Conservation (phyloP, 1,140 invertebrate genomes). For the Drosophila mojavensis region DNA sequence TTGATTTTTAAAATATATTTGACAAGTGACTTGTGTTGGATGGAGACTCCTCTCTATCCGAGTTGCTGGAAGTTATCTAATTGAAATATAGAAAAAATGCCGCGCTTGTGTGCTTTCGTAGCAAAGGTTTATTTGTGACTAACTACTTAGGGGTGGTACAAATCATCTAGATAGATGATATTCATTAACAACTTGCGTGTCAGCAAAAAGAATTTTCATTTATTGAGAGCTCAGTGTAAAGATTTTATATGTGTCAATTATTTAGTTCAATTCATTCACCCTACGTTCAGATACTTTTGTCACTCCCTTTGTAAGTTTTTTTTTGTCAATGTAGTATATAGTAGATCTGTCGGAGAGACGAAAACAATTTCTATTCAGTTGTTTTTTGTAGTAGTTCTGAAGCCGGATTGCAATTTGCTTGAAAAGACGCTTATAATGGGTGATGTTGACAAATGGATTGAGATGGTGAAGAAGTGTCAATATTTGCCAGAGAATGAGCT, state of each 20-base stretch:
- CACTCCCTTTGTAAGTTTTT: background rate
- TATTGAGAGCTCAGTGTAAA: too few species aligned
- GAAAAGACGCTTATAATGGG: constrained; percentile 83
- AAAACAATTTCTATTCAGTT: background rate
- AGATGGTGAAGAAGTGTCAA: constrained; percentile 97
- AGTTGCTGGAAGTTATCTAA: too few species aligned
- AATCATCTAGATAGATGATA: too few species aligned
- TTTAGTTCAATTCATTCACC: background rate
- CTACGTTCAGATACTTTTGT: background rate
- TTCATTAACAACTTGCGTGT: too few species aligned
- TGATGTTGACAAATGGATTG: constrained; percentile 97
- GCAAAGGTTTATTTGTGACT: too few species aligned
- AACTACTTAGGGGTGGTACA: too few species aligned
- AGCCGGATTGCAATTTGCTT: background rate
- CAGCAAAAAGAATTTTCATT: too few species aligned
- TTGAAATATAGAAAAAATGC: too few species aligned
- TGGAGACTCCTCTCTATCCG: too few species aligned
- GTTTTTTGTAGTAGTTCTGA: background rate
- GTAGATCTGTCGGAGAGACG: background rate
- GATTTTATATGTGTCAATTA: background rate
- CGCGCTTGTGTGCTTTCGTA: too few species aligned
- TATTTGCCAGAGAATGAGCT: constrained; percentile 98
- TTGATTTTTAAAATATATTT: too few species aligned
- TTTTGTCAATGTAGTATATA: background rate
- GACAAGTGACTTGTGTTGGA: too few species aligned